Evolutionary conservation across 2,888 invertebrate species (phyloP).

Genomic region (Diaphora mendica): DNA sequence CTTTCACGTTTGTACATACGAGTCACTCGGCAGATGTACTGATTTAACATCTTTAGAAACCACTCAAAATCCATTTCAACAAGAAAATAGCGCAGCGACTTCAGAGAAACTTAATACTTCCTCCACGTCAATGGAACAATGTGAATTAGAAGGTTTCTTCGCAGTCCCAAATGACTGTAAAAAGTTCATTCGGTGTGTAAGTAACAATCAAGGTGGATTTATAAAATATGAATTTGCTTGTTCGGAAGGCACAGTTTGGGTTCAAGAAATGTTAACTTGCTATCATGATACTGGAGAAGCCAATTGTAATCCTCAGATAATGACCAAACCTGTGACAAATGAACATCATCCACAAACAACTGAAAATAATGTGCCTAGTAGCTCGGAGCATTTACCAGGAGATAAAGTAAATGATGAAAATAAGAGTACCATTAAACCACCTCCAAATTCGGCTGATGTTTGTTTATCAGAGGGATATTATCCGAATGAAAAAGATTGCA

Average conservation of each 20-base stretch:
- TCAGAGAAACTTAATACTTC: slow-evolving; percentile 40
- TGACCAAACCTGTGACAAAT: slow-evolving; percentile 41
- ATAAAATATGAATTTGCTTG: slow-evolving; percentile 88
- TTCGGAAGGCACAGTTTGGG: slow-evolving; percentile 90
- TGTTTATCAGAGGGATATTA: slow-evolving; percentile 82
- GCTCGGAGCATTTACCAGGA: slow-evolving; percentile 26
- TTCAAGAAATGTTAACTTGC: slow-evolving; percentile 87
- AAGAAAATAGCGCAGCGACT: slow-evolving; percentile 25
- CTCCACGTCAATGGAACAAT: slow-evolving; percentile 58
- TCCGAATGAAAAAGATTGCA: slow-evolving; percentile 77
- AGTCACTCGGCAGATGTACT: slow-evolving; percentile 58
- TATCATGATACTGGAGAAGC: slow-evolving; percentile 66
- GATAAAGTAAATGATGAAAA: slow-evolving; percentile 54
- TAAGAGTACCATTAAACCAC: slow-evolving; percentile 41
- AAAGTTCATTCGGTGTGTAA: slow-evolving; percentile 91
- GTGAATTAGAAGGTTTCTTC: slow-evolving; percentile 89
- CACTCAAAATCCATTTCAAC: slow-evolving; percentile 18
- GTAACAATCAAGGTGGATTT: slow-evolving; percentile 77
- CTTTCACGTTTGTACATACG: slow-evolving; percentile 85
- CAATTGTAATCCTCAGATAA: slow-evolving; percentile 59
- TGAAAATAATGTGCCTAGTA: slow-evolving; percentile 38
- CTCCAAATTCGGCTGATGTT: slow-evolving; percentile 37
- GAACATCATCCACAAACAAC: slow-evolving; percentile 41
- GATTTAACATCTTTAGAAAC: slow-evolving; percentile 14
- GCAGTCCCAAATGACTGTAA: slow-evolving; percentile 89